Base-by-base conservation (phyloP, 1,140 invertebrate species). In the Heliconius melpomene region DNA sequence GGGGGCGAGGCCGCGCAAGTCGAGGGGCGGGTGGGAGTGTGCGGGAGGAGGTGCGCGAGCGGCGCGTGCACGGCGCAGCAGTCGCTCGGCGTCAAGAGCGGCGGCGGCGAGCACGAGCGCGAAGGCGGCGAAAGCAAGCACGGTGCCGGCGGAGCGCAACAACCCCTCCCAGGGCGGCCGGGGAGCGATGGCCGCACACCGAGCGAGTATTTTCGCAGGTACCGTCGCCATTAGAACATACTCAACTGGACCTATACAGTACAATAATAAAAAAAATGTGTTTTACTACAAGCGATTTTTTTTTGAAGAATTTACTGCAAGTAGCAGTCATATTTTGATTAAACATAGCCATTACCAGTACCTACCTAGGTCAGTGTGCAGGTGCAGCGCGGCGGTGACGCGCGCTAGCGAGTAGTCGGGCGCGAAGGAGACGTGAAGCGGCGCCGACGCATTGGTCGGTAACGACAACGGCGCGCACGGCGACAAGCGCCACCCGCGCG, bases 381-480 rank as follows among this genome's bases (percentile, higher is more conserved):
- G 74, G 9, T 75, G 72, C 16, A 96, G 95, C 60, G 95, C 92
- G 20, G 98, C 95, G 80, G 97, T 95, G 36, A 98, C 96, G 79
- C 97, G 96, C 0, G 98, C 96, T 79, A 98, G 95, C 6, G 98
- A 98, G 89, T 98, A 99, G 95, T 99, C 99, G 9, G 98, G 97
- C 1, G 98, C 98, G 91, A 98, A 99, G 77, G 97, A 97, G 84
- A 99, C 97, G 87, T 99, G 98, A 40, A 99, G 96, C 89, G 97
- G 97, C 84, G 96, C 96, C n/a, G 97, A 97, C 13, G 96, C 96
- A 93, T 99, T 99, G 20, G 98, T 97, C 77, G 94, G 93, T 54
- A 99, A 94, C 60, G 96, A 94, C 90, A 99, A 98, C 13, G 97
- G 96, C 36, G 96, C 95, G 93, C 98, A 89, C 66, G 89, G 88